Conservation (phyloP, 2,888 invertebrate species). For the Hypercompe scribonia region DNA sequence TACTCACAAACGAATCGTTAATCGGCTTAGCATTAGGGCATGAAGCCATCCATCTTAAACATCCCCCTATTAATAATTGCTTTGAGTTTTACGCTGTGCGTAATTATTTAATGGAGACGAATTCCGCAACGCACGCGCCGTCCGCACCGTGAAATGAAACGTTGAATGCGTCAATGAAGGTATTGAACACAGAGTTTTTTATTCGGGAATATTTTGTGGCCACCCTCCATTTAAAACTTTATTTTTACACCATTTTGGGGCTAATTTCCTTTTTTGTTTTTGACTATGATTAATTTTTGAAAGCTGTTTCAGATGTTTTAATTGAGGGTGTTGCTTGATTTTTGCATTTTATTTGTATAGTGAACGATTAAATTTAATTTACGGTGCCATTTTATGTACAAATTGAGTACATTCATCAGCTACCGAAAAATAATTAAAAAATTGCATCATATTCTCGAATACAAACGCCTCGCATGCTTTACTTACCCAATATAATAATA, state of each 20-base stretch:
- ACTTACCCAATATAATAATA: background rate
- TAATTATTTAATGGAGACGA: conserved; percentile 82
- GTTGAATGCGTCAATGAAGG: conserved; percentile 73
- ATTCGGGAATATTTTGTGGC: conserved; percentile 49
- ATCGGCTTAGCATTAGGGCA: conserved; percentile 39
- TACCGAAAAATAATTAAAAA: background rate
- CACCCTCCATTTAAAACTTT: conserved; percentile 46
- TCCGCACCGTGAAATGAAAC: conserved; percentile 77
- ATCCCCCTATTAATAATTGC: conserved; percentile 53
- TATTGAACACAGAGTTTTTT: conserved; percentile 60
- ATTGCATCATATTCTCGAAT: no score
- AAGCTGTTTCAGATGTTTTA: conserved; percentile 48
- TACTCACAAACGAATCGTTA: conserved; percentile 31
- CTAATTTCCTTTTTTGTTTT: conserved; percentile 33
- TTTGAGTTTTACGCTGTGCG: conserved; percentile 56
- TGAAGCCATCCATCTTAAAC: conserved; percentile 47
- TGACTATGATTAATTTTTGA: conserved; percentile 48
- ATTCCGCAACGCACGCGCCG: conserved; percentile 71
- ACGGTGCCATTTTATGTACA: background rate
- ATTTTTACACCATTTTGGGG: conserved; percentile 31
- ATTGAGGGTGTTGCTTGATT: conserved; percentile 45
- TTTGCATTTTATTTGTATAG: conserved; percentile 17
- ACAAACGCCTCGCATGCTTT: background rate
- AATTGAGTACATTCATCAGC: background rate
- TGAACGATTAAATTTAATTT: background rate